A percentile compares a stretch with the other conserved stretches of the same genome.
Conservation (phyloP, 2,888 invertebrate genomes). For the Galerucella nymphaeae region DNA sequence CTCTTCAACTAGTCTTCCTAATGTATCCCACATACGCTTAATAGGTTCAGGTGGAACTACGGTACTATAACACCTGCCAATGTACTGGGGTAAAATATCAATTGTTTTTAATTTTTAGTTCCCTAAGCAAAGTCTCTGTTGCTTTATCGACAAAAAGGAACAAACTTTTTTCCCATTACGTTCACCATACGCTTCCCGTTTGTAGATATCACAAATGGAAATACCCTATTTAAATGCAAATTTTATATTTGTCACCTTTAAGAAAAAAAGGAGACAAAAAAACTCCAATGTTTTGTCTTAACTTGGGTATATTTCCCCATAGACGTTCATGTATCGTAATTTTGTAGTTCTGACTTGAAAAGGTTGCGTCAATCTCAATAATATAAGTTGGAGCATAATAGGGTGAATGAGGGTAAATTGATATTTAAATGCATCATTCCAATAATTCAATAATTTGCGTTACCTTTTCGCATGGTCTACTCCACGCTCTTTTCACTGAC, state of each 20-base stretch:
- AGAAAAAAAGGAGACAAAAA: slow-evolving; percentile 60
- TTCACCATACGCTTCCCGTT: slow-evolving; percentile 19
- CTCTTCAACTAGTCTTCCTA: too few species aligned
- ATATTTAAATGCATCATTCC: too few species aligned
- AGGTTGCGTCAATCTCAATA: neutral
- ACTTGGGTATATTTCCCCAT: slow-evolving; percentile 62
- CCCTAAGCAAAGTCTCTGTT: slow-evolving; percentile 56
- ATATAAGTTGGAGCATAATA: too few species aligned
- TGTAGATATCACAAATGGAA: slow-evolving; percentile 69
- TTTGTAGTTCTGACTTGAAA: too few species aligned
- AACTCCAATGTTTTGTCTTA: slow-evolving; percentile 64
- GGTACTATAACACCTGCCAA: too few species aligned
- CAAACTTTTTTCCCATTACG: slow-evolving; percentile 38
- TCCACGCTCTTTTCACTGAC: neutral
- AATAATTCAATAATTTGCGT: neutral
- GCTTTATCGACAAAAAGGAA: slow-evolving; percentile 56
- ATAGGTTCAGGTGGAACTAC: too few species aligned
- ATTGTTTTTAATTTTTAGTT: slow-evolving; percentile 47
- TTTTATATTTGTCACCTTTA: slow-evolving; percentile 73
- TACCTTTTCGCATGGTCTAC: slow-evolving; percentile 10
- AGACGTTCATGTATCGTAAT: slow-evolving; percentile 44
- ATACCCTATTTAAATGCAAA: slow-evolving; percentile 77
- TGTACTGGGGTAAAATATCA: neutral
- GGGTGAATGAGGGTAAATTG: too few species aligned
- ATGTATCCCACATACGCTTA: too few species aligned